These are phyloP conservation scores for Lophura nycthemera DNA, from an alignment of 2,113 vertebrate genomes.

Conservation along the genomic window DNA sequence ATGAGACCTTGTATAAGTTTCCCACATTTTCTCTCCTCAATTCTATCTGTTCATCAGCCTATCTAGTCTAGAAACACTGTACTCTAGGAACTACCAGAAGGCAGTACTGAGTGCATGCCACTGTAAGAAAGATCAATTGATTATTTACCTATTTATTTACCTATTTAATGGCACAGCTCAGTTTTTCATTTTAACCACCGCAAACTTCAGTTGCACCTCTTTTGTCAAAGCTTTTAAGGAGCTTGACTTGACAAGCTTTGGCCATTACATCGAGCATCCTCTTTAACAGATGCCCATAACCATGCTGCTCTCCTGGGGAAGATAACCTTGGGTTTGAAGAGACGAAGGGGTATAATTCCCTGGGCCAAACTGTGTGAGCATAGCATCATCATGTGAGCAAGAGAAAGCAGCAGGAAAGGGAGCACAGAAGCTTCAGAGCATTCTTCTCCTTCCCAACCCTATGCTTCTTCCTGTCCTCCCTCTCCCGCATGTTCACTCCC, in stretches of 20 bases:
- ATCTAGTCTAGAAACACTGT: background rate
- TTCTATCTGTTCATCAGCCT: background rate
- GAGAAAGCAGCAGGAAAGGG: conserved; percentile 36
- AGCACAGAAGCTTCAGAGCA: conserved; percentile 63
- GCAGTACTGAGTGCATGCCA: background rate
- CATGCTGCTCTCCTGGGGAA: background rate
- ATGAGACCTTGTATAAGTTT: background rate
- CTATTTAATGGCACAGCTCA: background rate
- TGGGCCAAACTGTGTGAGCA: background rate
- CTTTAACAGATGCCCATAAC: background rate
- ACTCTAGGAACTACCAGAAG: background rate
- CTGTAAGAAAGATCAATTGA: background rate
- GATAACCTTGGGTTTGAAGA: background rate
- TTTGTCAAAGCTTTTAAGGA: background rate
- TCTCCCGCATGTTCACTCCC: conserved; percentile 40
- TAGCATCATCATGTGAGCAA: background rate
- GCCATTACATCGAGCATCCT: background rate
- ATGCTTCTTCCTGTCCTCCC: conserved; percentile 30
- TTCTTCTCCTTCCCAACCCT: conserved; percentile 41
- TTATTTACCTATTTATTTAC: background rate
- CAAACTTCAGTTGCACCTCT: background rate
- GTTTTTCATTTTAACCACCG: conserved; percentile 10
- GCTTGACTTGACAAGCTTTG: conserved; percentile 1
- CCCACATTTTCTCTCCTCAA: background rate
- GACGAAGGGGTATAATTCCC: background rate